Percentiles rank a stretch among this genome's conserved stretches.
Conservation (phyloP, 2,113 vertebrate species). For the Tachycineta bicolor region DNA sequence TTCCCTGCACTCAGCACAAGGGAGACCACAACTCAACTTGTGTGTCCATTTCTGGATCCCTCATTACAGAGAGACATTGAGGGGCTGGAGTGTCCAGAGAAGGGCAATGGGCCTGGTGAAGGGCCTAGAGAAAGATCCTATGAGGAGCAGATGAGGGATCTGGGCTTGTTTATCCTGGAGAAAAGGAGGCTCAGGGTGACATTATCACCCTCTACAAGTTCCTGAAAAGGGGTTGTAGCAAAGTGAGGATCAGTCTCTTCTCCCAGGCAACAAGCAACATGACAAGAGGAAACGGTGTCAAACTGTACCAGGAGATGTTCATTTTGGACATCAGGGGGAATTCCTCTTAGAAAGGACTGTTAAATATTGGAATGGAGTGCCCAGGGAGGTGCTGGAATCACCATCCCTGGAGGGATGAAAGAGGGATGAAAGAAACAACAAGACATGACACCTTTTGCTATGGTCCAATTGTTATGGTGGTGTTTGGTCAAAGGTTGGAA, state of each 20-base stretch:
- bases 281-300: rapidly evolving
- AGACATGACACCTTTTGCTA: rapidly evolving
- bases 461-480: neutral
- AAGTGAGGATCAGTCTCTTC: rapidly evolving
- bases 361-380: neutral
- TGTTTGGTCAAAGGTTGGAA: neutral
- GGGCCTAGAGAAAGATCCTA: neutral
- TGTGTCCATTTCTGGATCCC: neutral
- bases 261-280: neutral
- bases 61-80: neutral
- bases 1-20: neutral
- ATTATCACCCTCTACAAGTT: neutral
- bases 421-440: too few relatives aligned
- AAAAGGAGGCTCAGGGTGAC: neutral
- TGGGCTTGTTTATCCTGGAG: neutral
- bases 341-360: neutral
- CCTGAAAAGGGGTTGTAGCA: neutral
- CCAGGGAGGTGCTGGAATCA: neutral
- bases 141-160: neutral
- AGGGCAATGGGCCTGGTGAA: neutral
- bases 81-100: neutral
- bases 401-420: too few relatives aligned
- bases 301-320: neutral
- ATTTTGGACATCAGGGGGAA: neutral
- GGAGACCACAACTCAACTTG: neutral